Conservation (phyloP, 1,140 invertebrate species). For the Anoplolepis gracilipes region DNA sequence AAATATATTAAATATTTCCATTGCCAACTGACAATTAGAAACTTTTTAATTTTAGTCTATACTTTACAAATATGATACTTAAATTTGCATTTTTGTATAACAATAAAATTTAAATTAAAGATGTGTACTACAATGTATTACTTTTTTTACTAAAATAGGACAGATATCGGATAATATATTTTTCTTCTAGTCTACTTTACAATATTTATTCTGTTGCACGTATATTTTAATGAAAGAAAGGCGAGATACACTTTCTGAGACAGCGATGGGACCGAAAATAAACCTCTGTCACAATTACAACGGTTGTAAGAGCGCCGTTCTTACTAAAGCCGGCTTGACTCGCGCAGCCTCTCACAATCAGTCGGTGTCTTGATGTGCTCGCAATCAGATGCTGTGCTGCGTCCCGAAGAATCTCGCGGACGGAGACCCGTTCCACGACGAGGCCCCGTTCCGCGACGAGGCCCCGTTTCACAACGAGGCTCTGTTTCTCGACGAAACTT, state of each 20-base stretch:
- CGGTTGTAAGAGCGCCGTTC: slow-evolving; percentile 51
- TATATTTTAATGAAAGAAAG: background rate
- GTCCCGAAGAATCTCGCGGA: slow-evolving; percentile 78
- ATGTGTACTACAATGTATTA: background rate
- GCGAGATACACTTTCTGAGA: slow-evolving; percentile 18
- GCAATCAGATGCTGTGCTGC: slow-evolving; percentile 80
- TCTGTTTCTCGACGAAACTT: background rate
- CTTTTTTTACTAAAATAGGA: background rate
- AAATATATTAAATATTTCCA: background rate
- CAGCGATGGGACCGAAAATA: slow-evolving; percentile 68
- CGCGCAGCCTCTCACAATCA: slow-evolving; percentile 55
- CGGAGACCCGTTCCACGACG: slow-evolving; percentile 60
- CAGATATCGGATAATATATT: slow-evolving; percentile 4
- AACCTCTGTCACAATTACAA: slow-evolving; percentile 58
- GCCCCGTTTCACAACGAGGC: slow-evolving; percentile 41
- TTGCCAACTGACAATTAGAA: background rate
- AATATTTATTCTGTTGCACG: background rate
- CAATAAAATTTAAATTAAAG: background rate
- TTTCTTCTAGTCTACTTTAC: background rate
- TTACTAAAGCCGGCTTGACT: slow-evolving; percentile 54
- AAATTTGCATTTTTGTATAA: no score
- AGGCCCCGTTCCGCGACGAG: slow-evolving; percentile 32
- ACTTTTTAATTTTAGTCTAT: background rate
- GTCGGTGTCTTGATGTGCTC: slow-evolving; percentile 60
- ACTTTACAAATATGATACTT: no score